Percentiles rank a stretch among this genome's conserved stretches.
phyloP scores from a whole-genome alignment of 1,140 invertebrate genomes.

The Heliconius melpomene region DNA sequence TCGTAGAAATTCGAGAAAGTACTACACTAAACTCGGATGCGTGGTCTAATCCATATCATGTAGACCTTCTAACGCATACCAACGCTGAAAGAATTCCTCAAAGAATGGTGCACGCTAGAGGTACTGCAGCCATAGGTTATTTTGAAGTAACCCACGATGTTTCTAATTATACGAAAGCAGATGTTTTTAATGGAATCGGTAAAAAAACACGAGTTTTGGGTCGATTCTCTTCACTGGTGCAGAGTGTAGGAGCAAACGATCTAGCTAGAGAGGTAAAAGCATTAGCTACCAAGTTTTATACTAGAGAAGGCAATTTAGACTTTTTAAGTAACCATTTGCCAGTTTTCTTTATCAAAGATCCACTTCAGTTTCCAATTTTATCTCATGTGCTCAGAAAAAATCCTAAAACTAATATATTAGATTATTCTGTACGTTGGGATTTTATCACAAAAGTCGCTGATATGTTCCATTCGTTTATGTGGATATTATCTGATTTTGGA shows the following conservation, averaged over 20 bases:
- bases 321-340: constrained; percentile 87
- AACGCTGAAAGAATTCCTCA: constrained; percentile 90
- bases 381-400: constrained; percentile 85
- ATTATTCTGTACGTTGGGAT: constrained; percentile 93
- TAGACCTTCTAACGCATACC: constrained; percentile 85
- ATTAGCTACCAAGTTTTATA: constrained; percentile 88
- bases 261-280: constrained; percentile 86
- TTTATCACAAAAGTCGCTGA: constrained; percentile 91
- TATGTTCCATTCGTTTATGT: constrained; percentile 88
- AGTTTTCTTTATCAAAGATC: constrained; percentile 87
- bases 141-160: constrained; percentile 97
- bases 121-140: constrained; percentile 96
- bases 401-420: constrained; percentile 85
- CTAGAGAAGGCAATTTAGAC: constrained; percentile 88
- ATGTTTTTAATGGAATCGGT: constrained; percentile 90
- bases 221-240: constrained; percentile 90
- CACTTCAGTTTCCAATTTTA: constrained; percentile 83
- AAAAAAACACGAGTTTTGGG: constrained; percentile 89
- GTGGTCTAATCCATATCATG: constrained; percentile 89
- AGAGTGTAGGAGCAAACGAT: constrained; percentile 91
- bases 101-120: constrained; percentile 96
- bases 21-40: constrained; percentile 72
- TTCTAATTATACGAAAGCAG: constrained; percentile 90
- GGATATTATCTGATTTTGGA: constrained; percentile 93
- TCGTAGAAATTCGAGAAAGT: constrained; percentile 86